Evolutionary conservation across 2,113 vertebrate species (phyloP).

Genomic region (Cephalopterus ornatus): DNA sequence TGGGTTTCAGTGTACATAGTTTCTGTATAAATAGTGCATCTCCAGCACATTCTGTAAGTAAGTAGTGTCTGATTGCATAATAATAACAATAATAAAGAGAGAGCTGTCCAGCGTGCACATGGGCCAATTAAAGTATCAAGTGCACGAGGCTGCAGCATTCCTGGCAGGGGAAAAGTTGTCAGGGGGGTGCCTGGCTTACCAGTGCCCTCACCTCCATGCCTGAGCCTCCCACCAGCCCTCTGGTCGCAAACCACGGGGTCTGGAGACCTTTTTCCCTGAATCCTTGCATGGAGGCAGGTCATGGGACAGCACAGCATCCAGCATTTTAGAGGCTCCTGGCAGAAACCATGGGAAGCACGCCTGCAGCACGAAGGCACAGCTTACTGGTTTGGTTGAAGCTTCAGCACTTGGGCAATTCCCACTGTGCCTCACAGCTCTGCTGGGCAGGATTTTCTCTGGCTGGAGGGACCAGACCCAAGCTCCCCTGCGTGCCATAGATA

Average conservation of each 20-base stretch:
- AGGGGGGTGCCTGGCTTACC: rapidly evolving
- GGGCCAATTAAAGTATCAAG: not conserved
- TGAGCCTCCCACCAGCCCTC: not conserved
- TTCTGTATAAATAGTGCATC: slow-evolving; percentile 11
- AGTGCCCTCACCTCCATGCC: not conserved
- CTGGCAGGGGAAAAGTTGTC: not conserved
- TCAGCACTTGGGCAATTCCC: not conserved
- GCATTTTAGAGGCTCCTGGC: not conserved
- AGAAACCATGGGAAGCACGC: not conserved
- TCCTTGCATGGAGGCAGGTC: not conserved
- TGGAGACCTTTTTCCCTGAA: not conserved
- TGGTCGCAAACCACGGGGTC: not conserved
- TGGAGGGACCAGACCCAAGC: not conserved
- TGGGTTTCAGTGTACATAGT: not conserved
- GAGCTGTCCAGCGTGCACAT: not conserved
- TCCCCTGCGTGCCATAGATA: rapidly evolving
- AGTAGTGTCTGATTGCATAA: slow-evolving; percentile 51
- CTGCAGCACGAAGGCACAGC: not conserved
- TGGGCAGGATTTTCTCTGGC: not conserved
- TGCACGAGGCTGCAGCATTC: not conserved
- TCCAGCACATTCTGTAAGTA: slow-evolving; percentile 30
- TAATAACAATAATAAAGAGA: slow-evolving; percentile 29
- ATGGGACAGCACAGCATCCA: not conserved
- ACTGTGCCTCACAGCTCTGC: rapidly evolving
- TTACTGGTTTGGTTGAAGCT: not conserved